A percentile compares a stretch with the other conserved stretches of the same genome.
phyloP scores from a whole-genome alignment of 2,113 vertebrate genomes.

The Centropristis striata region DNA sequence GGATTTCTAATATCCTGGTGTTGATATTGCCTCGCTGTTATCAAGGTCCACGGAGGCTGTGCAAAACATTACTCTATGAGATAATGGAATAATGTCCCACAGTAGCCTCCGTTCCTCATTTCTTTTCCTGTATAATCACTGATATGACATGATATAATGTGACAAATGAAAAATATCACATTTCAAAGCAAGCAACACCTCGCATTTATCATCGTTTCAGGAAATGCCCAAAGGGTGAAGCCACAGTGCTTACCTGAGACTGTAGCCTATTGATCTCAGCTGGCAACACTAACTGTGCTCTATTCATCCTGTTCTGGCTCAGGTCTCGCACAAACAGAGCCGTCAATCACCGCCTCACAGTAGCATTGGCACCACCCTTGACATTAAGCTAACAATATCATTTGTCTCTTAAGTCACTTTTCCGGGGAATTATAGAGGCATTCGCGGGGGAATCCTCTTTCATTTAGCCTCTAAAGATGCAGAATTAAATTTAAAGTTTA shows the following conservation, averaged over 20 bases:
- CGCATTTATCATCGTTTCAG: conserved; percentile 74
- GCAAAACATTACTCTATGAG: conserved; percentile 68
- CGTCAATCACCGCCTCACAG: conserved; percentile 73
- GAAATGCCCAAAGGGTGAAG: conserved; percentile 71
- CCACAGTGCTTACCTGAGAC: conserved; percentile 72
- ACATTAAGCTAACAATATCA: conserved; percentile 76
- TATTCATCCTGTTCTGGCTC: conserved; percentile 74
- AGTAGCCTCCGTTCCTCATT: conserved; percentile 54
- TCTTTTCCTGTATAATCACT: conserved; percentile 74
- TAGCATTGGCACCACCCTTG: conserved; percentile 62
- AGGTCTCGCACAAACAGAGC: conserved; percentile 76
- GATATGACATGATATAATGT: conserved; percentile 76
- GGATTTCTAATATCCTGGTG: conserved; percentile 76
- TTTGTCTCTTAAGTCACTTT: conserved; percentile 70
- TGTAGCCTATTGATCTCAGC: conserved; percentile 78
- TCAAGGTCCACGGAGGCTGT: conserved; percentile 71
- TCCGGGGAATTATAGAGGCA: conserved; percentile 38
- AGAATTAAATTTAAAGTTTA: conserved; percentile 76
- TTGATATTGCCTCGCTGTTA: conserved; percentile 78
- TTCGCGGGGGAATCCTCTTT: conserved; percentile 45
- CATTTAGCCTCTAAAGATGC: conserved; percentile 67
- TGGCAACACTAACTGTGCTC: conserved; percentile 73
- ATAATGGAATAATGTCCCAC: conserved; percentile 73
- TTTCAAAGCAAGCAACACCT: conserved; percentile 63
- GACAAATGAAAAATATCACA: conserved; percentile 78